Base-by-base conservation (phyloP, 2,888 invertebrate species). In the Orgyia antiqua region DNA sequence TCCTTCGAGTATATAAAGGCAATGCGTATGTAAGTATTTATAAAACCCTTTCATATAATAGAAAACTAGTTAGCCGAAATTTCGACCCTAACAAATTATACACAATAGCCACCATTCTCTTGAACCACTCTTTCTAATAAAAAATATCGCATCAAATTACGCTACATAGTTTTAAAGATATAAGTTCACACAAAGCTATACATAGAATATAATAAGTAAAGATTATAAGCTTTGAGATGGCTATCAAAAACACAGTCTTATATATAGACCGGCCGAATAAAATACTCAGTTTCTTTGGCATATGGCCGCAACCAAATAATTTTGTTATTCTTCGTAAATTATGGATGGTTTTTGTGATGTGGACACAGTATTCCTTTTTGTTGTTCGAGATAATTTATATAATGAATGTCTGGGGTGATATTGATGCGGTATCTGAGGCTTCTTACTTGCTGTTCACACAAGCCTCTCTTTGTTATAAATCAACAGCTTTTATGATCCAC, bases 401-500 rank as follows among this genome's bases (percentile, higher is more conserved):
- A 31, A 56, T 41, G 0, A 37, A 57, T 1, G 78, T 78, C 0
- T 76, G 77, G 74, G 82, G 82, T 0, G 75, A 83, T 26, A 47
- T 82, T 0, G 71, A 69, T 2, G 71, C 64, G 2, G 71, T 80
- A 0, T 74, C 79, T 0, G 77, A 80, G 31, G 77, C 74, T 0
- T 76, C 77, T 0, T 77, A 72, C 31, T 42, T 84, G 29, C 47
- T 83, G 1, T 82, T 83, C 39, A 78, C 84, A 0, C 77, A 79
- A 36, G 78, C 76, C 0, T 75, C 77, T 0, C 50, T 78, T 1
- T 83, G 79, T 31, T 74, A 72, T 20, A 84, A 84, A 39, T 56
- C 63, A 0, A 74, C 77, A 0, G 67, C 67, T 9, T 76, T 79
- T 30, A 40, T 77, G 26, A 17, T 65, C 0, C 68, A 72, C 30